Conservation (phyloP, 1,140 invertebrate genomes). For the Heliconius nattereri region DNA sequence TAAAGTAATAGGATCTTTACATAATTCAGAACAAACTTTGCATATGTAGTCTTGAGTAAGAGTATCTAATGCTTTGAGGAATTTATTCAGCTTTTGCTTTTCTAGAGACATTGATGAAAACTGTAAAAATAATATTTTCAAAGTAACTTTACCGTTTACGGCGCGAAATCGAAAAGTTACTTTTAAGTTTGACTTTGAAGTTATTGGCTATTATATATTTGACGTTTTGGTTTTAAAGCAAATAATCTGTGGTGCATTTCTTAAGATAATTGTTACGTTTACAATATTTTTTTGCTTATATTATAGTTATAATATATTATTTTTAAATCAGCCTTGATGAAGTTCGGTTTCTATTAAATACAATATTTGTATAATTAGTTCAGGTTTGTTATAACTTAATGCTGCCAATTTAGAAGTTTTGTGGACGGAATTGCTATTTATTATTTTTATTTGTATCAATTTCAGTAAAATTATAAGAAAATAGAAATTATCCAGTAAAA, state of each 20-base stretch:
- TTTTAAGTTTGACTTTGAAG: background rate
- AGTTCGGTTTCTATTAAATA: too few species aligned
- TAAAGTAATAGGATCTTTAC: slow-evolving; percentile 62
- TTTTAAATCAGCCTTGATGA: too few species aligned
- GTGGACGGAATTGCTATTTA: too few species aligned
- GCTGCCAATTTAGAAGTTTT: too few species aligned
- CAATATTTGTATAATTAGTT: too few species aligned
- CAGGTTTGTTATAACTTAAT: background rate
- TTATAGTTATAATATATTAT: background rate
- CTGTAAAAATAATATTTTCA: background rate
- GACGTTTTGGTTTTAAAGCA: background rate
- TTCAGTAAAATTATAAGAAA: too few species aligned
- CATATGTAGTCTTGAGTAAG: slow-evolving; percentile 68
- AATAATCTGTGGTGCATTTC: background rate
- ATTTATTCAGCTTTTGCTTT: slow-evolving; percentile 46
- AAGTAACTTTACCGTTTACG: background rate
- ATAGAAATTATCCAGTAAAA: too few species aligned
- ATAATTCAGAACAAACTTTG: slow-evolving; percentile 61
- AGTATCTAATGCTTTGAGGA: slow-evolving; percentile 61
- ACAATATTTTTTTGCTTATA: too few species aligned
- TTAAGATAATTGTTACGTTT: background rate
- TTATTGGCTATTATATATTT: background rate
- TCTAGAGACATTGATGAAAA: slow-evolving; percentile 46
- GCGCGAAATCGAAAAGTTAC: background rate
- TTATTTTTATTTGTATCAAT: too few species aligned